Conservation (phyloP, 1,140 invertebrate species). For the Saccostrea cuccullata region DNA sequence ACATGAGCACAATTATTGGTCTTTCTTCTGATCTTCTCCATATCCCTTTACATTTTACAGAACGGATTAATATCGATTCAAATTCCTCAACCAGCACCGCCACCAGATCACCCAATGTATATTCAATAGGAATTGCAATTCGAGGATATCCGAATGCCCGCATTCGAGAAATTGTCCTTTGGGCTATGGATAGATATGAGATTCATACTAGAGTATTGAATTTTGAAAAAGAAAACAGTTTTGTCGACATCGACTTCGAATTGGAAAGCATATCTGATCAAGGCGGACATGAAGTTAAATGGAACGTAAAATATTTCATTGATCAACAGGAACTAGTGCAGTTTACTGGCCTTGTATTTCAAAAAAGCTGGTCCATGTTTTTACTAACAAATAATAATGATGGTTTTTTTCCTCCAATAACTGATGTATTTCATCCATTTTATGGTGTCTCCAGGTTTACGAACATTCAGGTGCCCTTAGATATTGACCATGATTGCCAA, state of each 20-base stretch:
- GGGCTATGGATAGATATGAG: conserved; percentile 35
- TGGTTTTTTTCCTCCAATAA: conserved; percentile 29
- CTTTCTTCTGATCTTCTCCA: neutral
- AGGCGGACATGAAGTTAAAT: conserved; percentile 25
- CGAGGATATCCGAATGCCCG: neutral
- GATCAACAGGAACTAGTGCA: conserved; percentile 35
- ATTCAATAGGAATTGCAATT: neutral
- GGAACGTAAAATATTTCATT: conserved; percentile 32
- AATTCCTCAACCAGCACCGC: neutral
- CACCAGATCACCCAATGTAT: neutral
- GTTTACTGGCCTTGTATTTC: conserved; percentile 16
- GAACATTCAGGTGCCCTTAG: conserved; percentile 23
- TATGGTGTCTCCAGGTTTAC: neutral
- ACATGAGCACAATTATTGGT: neutral
- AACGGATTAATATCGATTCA: neutral
- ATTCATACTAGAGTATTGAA: conserved; percentile 26
- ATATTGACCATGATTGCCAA: conserved; percentile 25
- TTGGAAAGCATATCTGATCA: conserved; percentile 9
- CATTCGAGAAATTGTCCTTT: neutral
- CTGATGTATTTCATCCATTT: conserved; percentile 45
- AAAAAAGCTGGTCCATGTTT: neutral
- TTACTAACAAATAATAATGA: conserved; percentile 39
- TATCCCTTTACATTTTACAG: neutral
- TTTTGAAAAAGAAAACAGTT: conserved; percentile 41
- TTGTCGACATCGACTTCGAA: conserved; percentile 27